Conservation (phyloP, 23 tunicate species). For the Trididemnum nubilum region DNA sequence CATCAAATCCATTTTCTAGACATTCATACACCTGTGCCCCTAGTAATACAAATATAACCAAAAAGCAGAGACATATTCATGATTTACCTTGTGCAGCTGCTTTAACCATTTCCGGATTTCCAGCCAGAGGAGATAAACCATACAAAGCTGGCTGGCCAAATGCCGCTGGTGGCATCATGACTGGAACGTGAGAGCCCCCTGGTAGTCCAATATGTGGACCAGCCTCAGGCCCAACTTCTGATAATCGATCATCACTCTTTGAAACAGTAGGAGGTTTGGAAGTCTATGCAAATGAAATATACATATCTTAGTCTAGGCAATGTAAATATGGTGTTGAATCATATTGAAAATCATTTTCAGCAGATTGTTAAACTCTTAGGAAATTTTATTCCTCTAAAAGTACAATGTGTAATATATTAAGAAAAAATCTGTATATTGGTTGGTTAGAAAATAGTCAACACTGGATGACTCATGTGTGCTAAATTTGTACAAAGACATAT, state of each 20-base stretch:
- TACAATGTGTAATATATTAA: too few relatives aligned
- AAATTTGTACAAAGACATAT: too few relatives aligned
- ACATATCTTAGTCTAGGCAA: too few relatives aligned
- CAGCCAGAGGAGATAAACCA: conserved; percentile 34
- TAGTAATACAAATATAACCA: too few relatives aligned
- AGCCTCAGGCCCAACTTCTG: conserved; percentile 15
- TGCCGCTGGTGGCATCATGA: not conserved
- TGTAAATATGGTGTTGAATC: too few relatives aligned
- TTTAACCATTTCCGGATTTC: conserved; percentile 29
- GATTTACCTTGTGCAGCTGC: conserved; percentile 24
- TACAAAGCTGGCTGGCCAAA: conserved; percentile 26
- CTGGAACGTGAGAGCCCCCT: not conserved
- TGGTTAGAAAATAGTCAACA: too few relatives aligned
- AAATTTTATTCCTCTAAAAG: too few relatives aligned
- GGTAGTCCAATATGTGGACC: conserved; percentile 19
- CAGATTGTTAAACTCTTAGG: not conserved
- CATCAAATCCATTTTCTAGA: too few relatives aligned
- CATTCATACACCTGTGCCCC: too few relatives aligned
- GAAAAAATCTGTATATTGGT: too few relatives aligned
- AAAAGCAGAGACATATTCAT: too few relatives aligned
- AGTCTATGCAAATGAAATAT: not conserved
- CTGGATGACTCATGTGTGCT: too few relatives aligned
- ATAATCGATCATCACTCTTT: not conserved
- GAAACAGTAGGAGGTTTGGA: conserved; percentile 1
- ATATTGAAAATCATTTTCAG: not conserved